phyloP scores from a whole-genome alignment of 2,888 invertebrate species.

The Exephanes ischioxanthus region DNA sequence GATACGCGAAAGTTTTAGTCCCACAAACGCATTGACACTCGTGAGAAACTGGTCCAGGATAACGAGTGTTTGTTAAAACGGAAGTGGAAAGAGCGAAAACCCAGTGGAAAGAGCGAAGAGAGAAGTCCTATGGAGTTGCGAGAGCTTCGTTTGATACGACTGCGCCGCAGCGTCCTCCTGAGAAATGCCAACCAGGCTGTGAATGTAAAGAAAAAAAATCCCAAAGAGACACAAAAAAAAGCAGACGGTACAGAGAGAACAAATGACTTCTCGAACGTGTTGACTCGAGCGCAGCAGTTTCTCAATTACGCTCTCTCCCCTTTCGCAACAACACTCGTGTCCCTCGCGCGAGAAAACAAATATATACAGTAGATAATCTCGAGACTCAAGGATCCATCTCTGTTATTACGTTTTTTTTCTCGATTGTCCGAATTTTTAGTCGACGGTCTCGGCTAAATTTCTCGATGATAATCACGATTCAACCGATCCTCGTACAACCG shows the following conservation, averaged over 20 bases:
- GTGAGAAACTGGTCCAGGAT: conserved; percentile 40
- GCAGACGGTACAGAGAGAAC: conserved; percentile 20
- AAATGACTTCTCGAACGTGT: conserved; percentile 43
- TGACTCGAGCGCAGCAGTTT: not conserved
- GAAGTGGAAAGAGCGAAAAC: conserved; percentile 28
- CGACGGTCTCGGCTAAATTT: conserved; percentile 50
- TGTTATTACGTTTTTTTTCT: conserved; percentile 24
- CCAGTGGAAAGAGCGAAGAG: conserved; percentile 19
- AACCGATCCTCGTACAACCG: conserved; percentile 27
- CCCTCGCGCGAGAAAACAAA: conserved; percentile 34
- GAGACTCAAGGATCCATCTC: conserved; percentile 40
- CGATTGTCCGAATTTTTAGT: conserved; percentile 30
- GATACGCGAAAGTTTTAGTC: not conserved
- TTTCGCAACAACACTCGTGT: conserved; percentile 32
- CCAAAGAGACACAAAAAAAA: conserved; percentile 61
- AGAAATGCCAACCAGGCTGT: conserved; percentile 93
- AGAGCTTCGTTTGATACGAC: conserved; percentile 23
- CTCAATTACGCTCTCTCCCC: conserved; percentile 40
- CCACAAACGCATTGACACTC: conserved; percentile 56
- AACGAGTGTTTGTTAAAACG: conserved; percentile 37
- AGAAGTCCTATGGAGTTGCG: not conserved
- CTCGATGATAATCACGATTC: conserved; percentile 49
- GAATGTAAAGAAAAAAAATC: conserved; percentile 87
- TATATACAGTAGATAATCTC: conserved; percentile 57
- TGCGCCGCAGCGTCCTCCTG: conserved; percentile 80